A percentile compares a stretch with the other conserved stretches of the same genome.
Conservation (phyloP, 2,888 invertebrate genomes). For the Drosophila putrida region DNA sequence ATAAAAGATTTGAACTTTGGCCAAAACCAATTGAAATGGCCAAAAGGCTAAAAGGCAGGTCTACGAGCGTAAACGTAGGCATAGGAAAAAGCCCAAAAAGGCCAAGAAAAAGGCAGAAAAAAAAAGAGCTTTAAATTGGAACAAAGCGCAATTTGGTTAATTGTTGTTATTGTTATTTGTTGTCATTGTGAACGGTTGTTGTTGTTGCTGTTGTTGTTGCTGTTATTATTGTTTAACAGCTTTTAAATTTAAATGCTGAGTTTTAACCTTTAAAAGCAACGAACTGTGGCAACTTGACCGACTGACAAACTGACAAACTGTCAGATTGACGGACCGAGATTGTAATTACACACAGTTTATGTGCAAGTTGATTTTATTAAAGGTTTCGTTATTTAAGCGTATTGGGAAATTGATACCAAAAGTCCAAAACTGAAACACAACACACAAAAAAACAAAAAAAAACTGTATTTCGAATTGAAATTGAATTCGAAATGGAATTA, state of each 20-base stretch:
- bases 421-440: slow-evolving; percentile 8
- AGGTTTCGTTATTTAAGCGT: slow-evolving; percentile 50
- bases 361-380: slow-evolving; percentile 50
- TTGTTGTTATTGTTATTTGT: slow-evolving; percentile 53
- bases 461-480: slow-evolving; percentile 6
- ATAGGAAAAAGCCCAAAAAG: slow-evolving; percentile 30
- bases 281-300: slow-evolving; percentile 42
- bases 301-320: slow-evolving; percentile 32
- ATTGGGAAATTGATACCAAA: slow-evolving; percentile 40
- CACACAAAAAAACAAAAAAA: not conserved
- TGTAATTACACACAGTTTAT: slow-evolving; percentile 56
- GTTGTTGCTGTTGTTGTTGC: slow-evolving; percentile 41
- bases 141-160: slow-evolving; percentile 64
- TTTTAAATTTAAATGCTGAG: slow-evolving; percentile 71
- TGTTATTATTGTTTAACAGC: slow-evolving; percentile 50
- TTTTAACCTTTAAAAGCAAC: slow-evolving; percentile 74
- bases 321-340: slow-evolving; percentile 12
- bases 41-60: slow-evolving; percentile 23
- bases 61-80: slow-evolving; percentile 32
- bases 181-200: slow-evolving; percentile 40
- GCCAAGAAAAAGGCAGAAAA: slow-evolving; percentile 7
- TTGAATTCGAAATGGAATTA: slow-evolving; percentile 16
- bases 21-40: slow-evolving; percentile 44
- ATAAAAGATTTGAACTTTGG: slow-evolving; percentile 67
- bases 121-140: slow-evolving; percentile 58